Evolutionary conservation across 1,140 invertebrate genomes (phyloP).

Genomic region (Coptotermes formosanus): DNA sequence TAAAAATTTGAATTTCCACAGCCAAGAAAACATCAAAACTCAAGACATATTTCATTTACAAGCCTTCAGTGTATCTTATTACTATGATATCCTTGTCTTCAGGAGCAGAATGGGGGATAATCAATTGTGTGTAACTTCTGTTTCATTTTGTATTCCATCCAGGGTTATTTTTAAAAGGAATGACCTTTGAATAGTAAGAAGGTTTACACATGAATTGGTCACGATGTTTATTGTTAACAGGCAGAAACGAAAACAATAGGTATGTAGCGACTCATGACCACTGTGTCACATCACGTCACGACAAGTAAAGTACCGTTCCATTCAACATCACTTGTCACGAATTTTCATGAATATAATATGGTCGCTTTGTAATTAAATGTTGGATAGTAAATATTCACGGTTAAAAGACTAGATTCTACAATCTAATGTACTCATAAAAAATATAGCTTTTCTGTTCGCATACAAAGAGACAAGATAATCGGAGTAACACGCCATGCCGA

Average conservation of each 20-base stretch:
- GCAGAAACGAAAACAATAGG: background rate
- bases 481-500: too few species aligned
- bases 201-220: background rate
- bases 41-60: too few species aligned
- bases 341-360: background rate
- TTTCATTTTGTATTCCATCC: too few species aligned
- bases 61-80: too few species aligned
- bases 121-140: too few species aligned
- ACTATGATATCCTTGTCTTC: too few species aligned
- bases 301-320: background rate
- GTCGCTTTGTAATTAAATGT: background rate
- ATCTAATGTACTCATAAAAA: too few species aligned
- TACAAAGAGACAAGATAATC: too few species aligned
- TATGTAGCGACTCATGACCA: background rate
- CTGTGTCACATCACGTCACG: background rate
- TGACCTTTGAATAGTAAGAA: background rate
- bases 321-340: background rate
- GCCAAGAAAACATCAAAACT: too few species aligned
- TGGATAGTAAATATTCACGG: background rate
- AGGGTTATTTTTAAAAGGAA: background rate
- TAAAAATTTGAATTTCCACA: too few species aligned
- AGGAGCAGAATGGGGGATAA: too few species aligned
- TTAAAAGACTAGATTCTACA: background rate
- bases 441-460: too few species aligned
- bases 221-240: background rate